Conservation (phyloP, 2,797 vertebrate genomes). For the Mastacembelus armatus region DNA sequence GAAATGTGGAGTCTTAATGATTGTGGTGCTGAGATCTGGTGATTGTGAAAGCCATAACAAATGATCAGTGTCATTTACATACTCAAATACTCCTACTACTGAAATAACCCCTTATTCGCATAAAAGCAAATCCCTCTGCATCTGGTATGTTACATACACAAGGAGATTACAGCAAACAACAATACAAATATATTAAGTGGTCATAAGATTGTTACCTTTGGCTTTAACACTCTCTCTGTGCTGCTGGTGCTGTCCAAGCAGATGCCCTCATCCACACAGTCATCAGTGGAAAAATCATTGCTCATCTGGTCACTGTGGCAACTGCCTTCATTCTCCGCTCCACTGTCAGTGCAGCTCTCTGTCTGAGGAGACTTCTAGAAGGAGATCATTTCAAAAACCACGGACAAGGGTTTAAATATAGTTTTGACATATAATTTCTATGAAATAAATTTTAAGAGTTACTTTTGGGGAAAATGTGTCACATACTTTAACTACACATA, state of each 20-base stretch:
- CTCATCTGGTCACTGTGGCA: constrained; percentile 99
- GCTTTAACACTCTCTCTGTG: constrained; percentile 92
- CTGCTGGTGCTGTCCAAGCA: constrained; percentile 93
- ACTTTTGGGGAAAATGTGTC: neutral
- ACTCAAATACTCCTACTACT: no score
- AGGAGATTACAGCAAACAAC: neutral
- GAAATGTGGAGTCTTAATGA: no score
- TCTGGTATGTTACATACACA: no score
- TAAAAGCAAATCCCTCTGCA: no score
- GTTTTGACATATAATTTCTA: neutral
- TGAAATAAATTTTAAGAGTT: neutral
- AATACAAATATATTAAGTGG: neutral
- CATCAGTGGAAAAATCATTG: constrained; percentile 98
- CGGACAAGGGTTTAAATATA: neutral
- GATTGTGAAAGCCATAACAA: no score
- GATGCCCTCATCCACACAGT: constrained; percentile 97
- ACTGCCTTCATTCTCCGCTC: constrained; percentile 99
- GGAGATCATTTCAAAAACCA: constrained; percentile 8
- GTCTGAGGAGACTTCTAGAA: constrained; percentile 98
- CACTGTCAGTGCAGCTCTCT: constrained; percentile 98
- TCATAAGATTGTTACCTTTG: constrained; percentile 88
- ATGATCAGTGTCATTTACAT: no score
- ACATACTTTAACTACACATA: no score
- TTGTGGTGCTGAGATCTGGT: no score
- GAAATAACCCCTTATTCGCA: no score